Conservation (phyloP, 2,888 invertebrate species). For the Tipula unca region DNA sequence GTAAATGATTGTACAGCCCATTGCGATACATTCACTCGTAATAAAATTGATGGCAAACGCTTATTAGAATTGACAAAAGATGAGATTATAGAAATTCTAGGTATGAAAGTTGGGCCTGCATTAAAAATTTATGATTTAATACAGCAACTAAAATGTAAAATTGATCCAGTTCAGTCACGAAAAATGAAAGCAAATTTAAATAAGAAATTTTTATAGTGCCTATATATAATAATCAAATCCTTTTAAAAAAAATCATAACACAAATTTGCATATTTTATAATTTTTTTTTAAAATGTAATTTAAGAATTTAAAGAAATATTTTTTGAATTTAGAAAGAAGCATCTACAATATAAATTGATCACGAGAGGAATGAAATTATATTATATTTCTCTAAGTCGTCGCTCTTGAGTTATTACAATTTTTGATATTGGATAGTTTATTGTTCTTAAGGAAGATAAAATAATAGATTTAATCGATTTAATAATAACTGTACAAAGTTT, state of each 20-base stretch:
- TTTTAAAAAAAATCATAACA: neutral
- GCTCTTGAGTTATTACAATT: neutral
- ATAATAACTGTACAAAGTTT: neutral
- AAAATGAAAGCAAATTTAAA: conserved; percentile 50
- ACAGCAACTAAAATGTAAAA: conserved; percentile 81
- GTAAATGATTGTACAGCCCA: conserved; percentile 76
- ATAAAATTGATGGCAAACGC: conserved; percentile 73
- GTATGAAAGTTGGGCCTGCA: conserved; percentile 92
- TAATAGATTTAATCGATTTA: neutral
- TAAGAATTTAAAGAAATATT: neutral
- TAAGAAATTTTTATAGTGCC: conserved; percentile 55
- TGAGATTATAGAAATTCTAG: conserved; percentile 78
- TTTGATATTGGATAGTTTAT: neutral
- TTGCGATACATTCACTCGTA: conserved; percentile 55
- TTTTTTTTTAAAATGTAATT: neutral
- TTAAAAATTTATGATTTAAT: conserved; percentile 89
- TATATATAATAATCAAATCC: conserved; percentile 22
- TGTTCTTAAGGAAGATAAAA: neutral
- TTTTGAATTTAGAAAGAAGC: neutral
- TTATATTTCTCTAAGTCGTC: neutral
- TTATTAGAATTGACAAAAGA: conserved; percentile 78
- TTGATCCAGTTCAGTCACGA: conserved; percentile 43
- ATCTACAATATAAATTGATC: neutral
- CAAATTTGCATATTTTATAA: neutral
- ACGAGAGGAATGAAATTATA: neutral